Conservation (phyloP, 2,113 vertebrate genomes). For the Lepus americanus region DNA sequence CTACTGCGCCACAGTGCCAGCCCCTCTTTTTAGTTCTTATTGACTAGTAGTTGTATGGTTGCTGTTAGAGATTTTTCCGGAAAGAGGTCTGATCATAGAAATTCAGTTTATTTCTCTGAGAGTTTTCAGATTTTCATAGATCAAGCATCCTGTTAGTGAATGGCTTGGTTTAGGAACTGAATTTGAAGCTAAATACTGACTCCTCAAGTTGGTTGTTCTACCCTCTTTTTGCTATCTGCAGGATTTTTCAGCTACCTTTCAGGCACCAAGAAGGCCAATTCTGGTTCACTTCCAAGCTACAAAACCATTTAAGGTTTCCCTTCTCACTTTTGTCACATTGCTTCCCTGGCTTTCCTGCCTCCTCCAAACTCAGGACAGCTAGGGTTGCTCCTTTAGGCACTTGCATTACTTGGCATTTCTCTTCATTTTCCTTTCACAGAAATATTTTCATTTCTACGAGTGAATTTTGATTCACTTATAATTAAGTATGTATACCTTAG, state of each 20-base stretch:
- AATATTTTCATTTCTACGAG: conserved; percentile 4
- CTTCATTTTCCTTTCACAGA: neutral
- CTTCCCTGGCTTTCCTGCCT: neutral
- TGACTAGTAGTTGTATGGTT: neutral
- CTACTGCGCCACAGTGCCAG: no score
- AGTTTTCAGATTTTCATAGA: neutral
- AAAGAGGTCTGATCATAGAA: neutral
- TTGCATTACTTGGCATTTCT: neutral
- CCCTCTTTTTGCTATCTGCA: neutral
- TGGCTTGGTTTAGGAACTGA: neutral
- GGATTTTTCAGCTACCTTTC: neutral
- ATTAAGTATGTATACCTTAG: neutral
- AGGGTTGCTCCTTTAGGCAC: neutral
- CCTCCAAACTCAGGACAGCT: neutral
- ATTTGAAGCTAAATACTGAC: neutral
- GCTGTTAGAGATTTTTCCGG: neutral
- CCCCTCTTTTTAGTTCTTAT: neutral
- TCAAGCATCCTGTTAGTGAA: neutral
- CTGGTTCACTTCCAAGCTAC: neutral
- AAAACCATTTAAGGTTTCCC: neutral
- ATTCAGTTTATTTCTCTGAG: neutral
- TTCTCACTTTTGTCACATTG: neutral
- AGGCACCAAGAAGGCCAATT: neutral
- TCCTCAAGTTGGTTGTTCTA: neutral
- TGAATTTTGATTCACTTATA: conserved; percentile 1